Evolutionary conservation across 2,888 invertebrate genomes (phyloP).

Genomic region (Amorpha juglandis): DNA sequence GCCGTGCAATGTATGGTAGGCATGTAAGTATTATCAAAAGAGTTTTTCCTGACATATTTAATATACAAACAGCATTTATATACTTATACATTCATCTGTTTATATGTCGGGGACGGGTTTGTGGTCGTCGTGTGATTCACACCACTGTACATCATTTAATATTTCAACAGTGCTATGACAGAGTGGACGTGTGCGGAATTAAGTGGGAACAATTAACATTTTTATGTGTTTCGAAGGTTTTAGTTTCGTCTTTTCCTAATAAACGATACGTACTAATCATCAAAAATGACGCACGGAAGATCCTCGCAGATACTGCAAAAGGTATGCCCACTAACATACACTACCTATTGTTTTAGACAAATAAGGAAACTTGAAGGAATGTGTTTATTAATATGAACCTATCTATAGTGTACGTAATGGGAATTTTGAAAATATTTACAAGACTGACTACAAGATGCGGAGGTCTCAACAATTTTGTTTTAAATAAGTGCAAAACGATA

Average conservation of each 20-base stretch:
- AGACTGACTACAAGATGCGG: not conserved
- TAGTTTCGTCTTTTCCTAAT: not conserved
- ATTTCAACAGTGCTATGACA: constrained; percentile 14
- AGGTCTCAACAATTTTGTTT: not conserved
- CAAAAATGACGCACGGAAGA: constrained; percentile 60
- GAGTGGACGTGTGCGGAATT: constrained; percentile 17
- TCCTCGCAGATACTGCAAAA: constrained; percentile 60
- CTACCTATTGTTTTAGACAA: constrained; percentile 17
- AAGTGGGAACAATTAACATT: constrained; percentile 9
- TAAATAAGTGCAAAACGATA: too few species aligned
- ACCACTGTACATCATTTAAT: constrained; percentile 19
- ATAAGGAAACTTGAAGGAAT: constrained; percentile 18
- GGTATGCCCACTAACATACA: constrained; percentile 43
- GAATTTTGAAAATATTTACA: not conserved
- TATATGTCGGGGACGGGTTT: constrained; percentile 31
- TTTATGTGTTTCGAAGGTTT: constrained; percentile 12
- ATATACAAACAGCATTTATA: not conserved
- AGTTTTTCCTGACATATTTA: constrained; percentile 20
- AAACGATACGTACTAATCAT: not conserved
- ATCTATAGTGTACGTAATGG: not conserved
- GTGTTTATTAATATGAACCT: not conserved
- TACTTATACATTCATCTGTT: constrained; percentile 4
- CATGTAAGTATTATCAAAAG: constrained; percentile 12
- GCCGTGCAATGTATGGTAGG: not conserved
- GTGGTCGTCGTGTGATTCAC: constrained; percentile 42